phyloP scores from a whole-genome alignment of 1,140 invertebrate species.

The Schmidtea mediterranea region DNA sequence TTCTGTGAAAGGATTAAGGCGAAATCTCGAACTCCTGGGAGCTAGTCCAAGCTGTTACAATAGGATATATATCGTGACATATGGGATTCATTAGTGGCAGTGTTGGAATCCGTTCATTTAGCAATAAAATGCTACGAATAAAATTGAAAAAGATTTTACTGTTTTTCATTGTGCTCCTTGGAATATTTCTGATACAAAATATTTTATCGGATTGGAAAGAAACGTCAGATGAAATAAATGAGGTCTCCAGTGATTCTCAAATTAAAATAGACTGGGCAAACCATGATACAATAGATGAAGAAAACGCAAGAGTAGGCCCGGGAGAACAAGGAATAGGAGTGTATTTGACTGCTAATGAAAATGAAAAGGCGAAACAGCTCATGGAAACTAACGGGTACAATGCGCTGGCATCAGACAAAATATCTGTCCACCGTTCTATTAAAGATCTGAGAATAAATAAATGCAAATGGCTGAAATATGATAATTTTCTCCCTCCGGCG shows the following conservation, averaged over 20 bases:
- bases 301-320: conserved; percentile 29
- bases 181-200: too few relatives aligned
- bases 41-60: too few relatives aligned
- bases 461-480: conserved; percentile 47
- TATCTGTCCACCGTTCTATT: conserved; percentile 44
- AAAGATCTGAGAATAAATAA: conserved; percentile 43
- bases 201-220: too few relatives aligned
- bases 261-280: conserved; percentile 42
- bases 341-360: conserved; percentile 30
- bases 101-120: too few relatives aligned
- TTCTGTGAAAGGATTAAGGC: too few relatives aligned
- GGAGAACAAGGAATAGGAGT: conserved; percentile 45
- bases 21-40: too few relatives aligned
- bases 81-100: too few relatives aligned
- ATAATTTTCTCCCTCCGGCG: conserved; percentile 43
- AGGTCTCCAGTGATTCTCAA: neutral
- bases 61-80: too few relatives aligned
- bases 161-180: too few relatives aligned
- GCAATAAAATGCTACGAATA: too few relatives aligned
- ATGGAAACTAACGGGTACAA: conserved; percentile 53
- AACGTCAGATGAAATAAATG: too few relatives aligned
- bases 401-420: conserved; percentile 45
- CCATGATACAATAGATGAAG: conserved; percentile 41
- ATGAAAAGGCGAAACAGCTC: conserved; percentile 32
- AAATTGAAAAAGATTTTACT: too few relatives aligned